A percentile compares a stretch with the other conserved stretches of the same genome.
Evolutionary conservation across 2,888 invertebrate genomes (phyloP).

Genomic region (Hyposoter didymator): DNA sequence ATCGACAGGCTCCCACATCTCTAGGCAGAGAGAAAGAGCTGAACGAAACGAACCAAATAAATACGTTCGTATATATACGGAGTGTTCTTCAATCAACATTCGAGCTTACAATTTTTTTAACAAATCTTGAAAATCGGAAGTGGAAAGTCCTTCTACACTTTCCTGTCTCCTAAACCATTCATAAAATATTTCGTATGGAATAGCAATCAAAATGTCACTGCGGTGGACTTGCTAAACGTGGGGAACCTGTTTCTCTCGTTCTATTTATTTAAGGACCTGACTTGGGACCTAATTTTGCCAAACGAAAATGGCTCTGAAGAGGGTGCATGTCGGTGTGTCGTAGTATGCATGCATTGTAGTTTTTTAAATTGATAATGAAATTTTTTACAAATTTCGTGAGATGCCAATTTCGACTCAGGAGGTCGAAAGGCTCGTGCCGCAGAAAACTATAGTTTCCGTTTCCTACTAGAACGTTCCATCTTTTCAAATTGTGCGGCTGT

Average conservation of each 20-base stretch:
- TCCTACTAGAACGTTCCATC: no score
- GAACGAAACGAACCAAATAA: conserved; percentile 39
- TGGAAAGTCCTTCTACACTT: not conserved
- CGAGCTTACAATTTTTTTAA: not conserved
- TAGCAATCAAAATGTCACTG: not conserved
- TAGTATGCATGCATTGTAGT: no score
- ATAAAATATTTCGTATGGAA: not conserved
- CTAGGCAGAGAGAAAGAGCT: conserved; percentile 64
- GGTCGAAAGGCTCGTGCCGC: no score
- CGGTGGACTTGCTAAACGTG: not conserved
- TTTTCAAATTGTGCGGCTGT: not conserved
- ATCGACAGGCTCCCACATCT: conserved; percentile 76
- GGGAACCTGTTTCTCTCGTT: not conserved
- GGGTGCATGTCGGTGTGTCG: no score
- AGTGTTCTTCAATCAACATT: not conserved
- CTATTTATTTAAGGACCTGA: not conserved
- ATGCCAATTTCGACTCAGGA: no score
- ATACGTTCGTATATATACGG: not conserved
- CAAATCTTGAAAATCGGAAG: not conserved
- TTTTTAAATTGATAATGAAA: no score
- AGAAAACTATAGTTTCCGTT: no score
- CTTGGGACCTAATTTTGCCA: no score
- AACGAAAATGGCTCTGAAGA: no score
- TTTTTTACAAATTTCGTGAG: no score
- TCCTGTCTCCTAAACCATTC: not conserved